These are phyloP conservation scores for Ischnus inquisitorius DNA, from an alignment of 2,888 invertebrate species.

Conservation along the genomic window DNA sequence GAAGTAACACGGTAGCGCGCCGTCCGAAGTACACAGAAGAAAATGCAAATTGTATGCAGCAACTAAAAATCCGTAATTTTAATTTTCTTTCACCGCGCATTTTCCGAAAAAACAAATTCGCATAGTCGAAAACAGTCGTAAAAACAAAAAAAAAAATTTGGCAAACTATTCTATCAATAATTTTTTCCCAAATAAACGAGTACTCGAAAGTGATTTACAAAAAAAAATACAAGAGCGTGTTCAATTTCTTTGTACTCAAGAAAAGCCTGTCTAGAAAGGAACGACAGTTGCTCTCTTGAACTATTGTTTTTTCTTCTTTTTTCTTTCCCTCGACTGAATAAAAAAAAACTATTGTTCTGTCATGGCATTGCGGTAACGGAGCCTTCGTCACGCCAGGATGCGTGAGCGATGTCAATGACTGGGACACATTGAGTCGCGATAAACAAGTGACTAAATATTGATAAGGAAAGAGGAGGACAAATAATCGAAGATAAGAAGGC, in stretches of 20 bases:
- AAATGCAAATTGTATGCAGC: constrained; percentile 15
- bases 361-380: neutral
- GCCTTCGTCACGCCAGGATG: neutral
- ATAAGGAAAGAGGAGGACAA: neutral
- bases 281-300: too few species aligned
- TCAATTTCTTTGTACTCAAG: too few species aligned
- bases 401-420: constrained; percentile 32
- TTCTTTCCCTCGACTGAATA: neutral
- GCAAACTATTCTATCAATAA: too few species aligned
- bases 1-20: constrained; percentile 41
- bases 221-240: too few species aligned
- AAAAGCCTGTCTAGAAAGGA: too few species aligned
- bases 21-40: constrained; percentile 1
- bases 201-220: too few species aligned
- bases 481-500: neutral
- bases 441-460: constrained; percentile 26
- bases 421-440: constrained; percentile 2
- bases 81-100: neutral
- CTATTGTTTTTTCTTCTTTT: neutral
- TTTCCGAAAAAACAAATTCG: neutral
- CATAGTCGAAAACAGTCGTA: too few species aligned
- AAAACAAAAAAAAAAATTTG: too few species aligned
- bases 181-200: too few species aligned
- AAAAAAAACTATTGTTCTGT: neutral
- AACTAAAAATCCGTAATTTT: neutral